Conservation (phyloP, 2,888 invertebrate species). For the Julus scanicus region DNA sequence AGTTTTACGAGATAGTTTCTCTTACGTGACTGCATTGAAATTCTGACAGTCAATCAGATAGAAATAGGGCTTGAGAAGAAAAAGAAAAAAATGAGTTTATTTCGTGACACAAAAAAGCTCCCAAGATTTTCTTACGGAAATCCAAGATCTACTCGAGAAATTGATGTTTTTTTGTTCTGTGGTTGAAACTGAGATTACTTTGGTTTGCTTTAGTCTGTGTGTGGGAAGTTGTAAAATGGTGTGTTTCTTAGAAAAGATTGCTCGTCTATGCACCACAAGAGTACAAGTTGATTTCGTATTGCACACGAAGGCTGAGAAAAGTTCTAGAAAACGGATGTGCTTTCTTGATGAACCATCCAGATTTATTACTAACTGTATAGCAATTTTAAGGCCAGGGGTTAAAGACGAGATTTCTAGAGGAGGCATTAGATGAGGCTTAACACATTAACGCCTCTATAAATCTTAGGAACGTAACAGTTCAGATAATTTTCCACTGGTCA, state of each 20-base stretch:
- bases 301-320: not conserved
- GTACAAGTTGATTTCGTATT: not conserved
- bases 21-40: not conserved
- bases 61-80: not conserved
- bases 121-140: constrained; percentile 2
- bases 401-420: constrained; percentile 6
- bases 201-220: not conserved
- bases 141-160: constrained; percentile 27
- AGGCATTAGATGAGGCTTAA: not conserved
- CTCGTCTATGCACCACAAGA: not conserved
- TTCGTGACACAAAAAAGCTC: not conserved
- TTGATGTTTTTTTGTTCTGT: constrained; percentile 30
- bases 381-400: constrained; percentile 6
- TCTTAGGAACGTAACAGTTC: not conserved
- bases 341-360: constrained; percentile 9
- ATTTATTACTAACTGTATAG: not conserved
- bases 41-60: constrained; percentile 19
- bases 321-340: not conserved
- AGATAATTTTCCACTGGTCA: not conserved
- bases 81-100: not conserved
- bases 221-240: constrained; percentile 9
- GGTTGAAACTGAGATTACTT: constrained; percentile 19
- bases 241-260: not conserved
- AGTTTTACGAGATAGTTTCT: not conserved
- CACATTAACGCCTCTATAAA: not conserved